Conservation (phyloP, 1,140 invertebrate species). For the Ceratina calcarata region DNA sequence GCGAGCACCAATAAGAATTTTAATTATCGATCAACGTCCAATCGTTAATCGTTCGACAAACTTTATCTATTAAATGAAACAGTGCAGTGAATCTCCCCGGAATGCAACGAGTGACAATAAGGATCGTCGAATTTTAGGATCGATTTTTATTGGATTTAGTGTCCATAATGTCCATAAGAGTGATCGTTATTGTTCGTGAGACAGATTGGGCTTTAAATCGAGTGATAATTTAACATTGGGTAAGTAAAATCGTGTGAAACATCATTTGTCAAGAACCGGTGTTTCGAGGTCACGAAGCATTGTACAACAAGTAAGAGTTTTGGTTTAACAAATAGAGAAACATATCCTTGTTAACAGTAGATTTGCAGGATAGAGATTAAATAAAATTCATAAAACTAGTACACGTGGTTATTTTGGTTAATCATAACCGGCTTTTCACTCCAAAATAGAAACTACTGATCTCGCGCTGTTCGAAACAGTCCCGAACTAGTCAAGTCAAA, state of each 20-base stretch:
- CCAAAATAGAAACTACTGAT: no score
- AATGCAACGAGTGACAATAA: not conserved
- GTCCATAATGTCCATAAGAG: not conserved
- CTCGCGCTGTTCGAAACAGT: no score
- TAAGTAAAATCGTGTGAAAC: not conserved
- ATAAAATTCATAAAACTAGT: no score
- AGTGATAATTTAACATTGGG: not conserved
- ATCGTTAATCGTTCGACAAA: slow-evolving; percentile 38
- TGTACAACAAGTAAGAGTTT: not conserved
- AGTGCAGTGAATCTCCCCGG: not conserved
- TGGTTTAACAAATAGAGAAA: not conserved
- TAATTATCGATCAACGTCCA: slow-evolving; percentile 16
- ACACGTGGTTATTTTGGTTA: no score
- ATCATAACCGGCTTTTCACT: no score
- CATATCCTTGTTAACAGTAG: not conserved
- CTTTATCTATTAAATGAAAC: not conserved
- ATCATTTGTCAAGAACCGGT: not conserved
- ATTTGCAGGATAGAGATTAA: no score
- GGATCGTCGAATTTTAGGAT: not conserved
- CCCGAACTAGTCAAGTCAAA: no score
- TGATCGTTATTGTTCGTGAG: not conserved
- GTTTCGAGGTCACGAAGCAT: no score
- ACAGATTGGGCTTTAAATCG: no score
- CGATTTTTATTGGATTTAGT: not conserved
- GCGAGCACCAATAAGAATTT: not conserved